A percentile compares a stretch with the other conserved stretches of the same genome.
Evolutionary conservation across 92 coral and sea anemone genomes (phyloP).

Genomic region (Epizoanthus rinbou): DNA sequence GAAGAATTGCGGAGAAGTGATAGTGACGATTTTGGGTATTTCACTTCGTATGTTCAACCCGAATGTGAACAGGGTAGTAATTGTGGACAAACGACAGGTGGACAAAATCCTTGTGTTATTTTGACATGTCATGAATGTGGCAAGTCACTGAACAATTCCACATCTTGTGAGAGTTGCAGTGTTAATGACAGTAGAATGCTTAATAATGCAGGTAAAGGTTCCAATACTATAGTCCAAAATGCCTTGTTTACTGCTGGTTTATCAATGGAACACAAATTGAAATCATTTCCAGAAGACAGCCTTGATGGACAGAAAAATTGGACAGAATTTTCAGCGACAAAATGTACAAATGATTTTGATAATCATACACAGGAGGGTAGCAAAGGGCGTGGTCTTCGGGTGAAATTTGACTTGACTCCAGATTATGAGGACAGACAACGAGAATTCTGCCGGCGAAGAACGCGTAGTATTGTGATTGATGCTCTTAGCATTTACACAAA

Average conservation of each 20-base stretch:
- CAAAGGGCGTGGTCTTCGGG: conserved; percentile 54
- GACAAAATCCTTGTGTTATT: conserved; percentile 48
- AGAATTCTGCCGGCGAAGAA: conserved; percentile 77
- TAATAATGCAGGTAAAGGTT: neutral
- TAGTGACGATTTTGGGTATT: conserved; percentile 71
- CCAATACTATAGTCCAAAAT: neutral
- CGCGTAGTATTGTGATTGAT: conserved; percentile 90
- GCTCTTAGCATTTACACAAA: conserved; percentile 95
- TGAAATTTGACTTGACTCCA: conserved; percentile 83
- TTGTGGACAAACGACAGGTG: conserved; percentile 13
- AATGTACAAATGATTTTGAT: neutral
- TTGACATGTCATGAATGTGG: conserved; percentile 69
- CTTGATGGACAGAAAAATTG: conserved; percentile 2
- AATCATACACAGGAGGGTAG: conserved; percentile 9
- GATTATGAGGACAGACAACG: conserved; percentile 79
- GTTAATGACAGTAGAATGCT: neutral
- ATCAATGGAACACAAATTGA: neutral
- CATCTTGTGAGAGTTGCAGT: conserved; percentile 23
- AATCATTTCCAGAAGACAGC: neutral
- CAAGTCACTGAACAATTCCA: conserved; percentile 12
- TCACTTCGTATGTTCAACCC: conserved; percentile 45
- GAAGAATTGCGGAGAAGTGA: conserved; percentile 34
- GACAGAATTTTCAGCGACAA: neutral
- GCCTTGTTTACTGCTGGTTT: neutral
- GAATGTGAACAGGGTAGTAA: neutral